Percentiles rank a stretch among this genome's conserved stretches.
phyloP scores from a whole-genome alignment of 2,797 vertebrate species.

The Hirundo rustica region DNA sequence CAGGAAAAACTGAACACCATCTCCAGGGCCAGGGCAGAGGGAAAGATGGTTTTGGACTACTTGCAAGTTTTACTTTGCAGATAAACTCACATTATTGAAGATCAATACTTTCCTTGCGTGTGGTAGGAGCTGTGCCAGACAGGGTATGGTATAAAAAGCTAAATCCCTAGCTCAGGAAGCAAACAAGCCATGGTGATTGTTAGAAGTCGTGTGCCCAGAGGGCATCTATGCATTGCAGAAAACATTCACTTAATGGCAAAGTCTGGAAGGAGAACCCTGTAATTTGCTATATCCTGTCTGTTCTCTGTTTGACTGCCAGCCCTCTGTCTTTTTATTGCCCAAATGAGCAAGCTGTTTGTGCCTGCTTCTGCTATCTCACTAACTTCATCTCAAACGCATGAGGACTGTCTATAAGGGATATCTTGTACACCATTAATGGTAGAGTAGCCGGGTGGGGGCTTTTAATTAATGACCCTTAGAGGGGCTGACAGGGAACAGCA shows the following conservation, averaged over 20 bases:
- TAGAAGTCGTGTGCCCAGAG: slow-evolving; percentile 50
- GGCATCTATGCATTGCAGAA: slow-evolving; percentile 51
- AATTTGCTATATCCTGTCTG: slow-evolving; percentile 65
- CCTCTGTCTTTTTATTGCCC: slow-evolving; percentile 62
- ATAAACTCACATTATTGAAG: neutral
- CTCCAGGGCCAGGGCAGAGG: neutral
- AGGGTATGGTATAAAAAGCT: neutral
- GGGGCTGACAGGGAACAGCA: slow-evolving; percentile 45
- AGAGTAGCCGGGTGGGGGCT: neutral
- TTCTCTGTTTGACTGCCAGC: slow-evolving; percentile 54
- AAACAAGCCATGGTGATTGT: slow-evolving; percentile 48
- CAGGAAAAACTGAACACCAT: neutral
- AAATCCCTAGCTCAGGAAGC: slow-evolving; percentile 52
- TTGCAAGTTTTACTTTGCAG: neutral
- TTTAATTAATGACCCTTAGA: slow-evolving; percentile 14
- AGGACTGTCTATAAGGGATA: slow-evolving; percentile 22
- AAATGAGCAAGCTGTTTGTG: slow-evolving; percentile 56
- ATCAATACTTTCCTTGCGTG: neutral
- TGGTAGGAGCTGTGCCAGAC: neutral
- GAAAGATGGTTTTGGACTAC: neutral
- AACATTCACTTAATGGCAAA: slow-evolving; percentile 49
- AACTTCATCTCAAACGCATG: slow-evolving; percentile 41
- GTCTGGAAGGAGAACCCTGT: slow-evolving; percentile 32
- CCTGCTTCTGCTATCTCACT: slow-evolving; percentile 36
- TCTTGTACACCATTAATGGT: slow-evolving; percentile 4